Evolutionary conservation across 2,888 invertebrate species (phyloP).

Genomic region (Andricus quercusramuli): DNA sequence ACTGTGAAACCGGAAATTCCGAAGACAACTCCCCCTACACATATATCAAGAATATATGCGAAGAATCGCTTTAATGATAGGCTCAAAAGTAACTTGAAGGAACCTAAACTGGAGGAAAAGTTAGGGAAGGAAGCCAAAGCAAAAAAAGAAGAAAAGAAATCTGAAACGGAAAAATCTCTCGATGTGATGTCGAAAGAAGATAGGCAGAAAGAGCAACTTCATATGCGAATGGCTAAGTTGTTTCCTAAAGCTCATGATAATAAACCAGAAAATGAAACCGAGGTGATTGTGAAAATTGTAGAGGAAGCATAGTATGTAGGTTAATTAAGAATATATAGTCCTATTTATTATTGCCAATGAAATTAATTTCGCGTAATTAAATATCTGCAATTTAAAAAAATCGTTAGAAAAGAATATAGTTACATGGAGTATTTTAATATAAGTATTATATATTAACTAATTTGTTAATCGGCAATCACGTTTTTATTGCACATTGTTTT

Average conservation of each 20-base stretch:
- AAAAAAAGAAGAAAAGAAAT: not conserved
- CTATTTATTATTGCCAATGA: not conserved
- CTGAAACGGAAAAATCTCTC: not conserved
- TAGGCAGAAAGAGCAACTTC: not conserved
- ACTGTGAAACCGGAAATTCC: not conserved
- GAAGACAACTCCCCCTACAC: not conserved
- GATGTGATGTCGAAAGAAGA: not conserved
- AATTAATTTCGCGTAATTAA: not conserved
- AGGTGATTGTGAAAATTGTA: not conserved
- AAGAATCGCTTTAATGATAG: not conserved
- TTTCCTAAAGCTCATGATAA: not conserved
- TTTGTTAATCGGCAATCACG: not conserved
- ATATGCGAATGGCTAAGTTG: not conserved
- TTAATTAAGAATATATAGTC: not conserved
- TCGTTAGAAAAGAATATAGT: not conserved
- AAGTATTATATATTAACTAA: not conserved
- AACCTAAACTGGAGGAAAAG: not conserved
- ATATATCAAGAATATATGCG: constrained; percentile 20
- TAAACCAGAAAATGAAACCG: not conserved
- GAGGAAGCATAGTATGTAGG: not conserved
- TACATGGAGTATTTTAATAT: not conserved
- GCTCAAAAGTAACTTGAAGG: not conserved
- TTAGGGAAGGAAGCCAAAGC: not conserved
- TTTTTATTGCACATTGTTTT: not conserved
- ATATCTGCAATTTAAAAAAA: not conserved